Evolutionary conservation across 2,888 invertebrate species (phyloP), one percentile per base, ranked within the genome.

Genomic region (Creontiades dilutus): DNA sequence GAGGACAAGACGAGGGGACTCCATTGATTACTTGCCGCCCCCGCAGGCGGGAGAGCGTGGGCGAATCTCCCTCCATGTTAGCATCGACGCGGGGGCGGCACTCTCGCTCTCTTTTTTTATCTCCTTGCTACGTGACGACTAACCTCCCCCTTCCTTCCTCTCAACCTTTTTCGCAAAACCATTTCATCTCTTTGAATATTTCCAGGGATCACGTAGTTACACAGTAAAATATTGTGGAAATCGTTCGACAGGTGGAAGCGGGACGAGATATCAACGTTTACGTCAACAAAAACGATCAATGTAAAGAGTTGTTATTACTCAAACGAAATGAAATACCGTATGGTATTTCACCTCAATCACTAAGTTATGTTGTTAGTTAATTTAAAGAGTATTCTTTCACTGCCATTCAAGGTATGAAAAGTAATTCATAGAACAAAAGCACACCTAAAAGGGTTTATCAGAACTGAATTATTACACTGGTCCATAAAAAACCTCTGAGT

Each of bases 21-120:
- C 84, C 84, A 84, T 84, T 84, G 84, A 84, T 84, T 52, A 84
- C 84, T 84, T 84, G 84, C 84, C 55, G 84, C 84, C 84, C 84
- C 84, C 55, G 55, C 55, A 55, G 84, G n/a, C 37, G 81, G 27
- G 55, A 84, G 23, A n/a, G 84, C 84, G 84, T 84, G 48, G 84
- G 84, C 84, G 84, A 84, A 52, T 27, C 48, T 27, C 84, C 84
- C 55, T 52, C 84, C 84, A 84, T 84, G 52, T 84, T 55, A 47
- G 5, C 46, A 12, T n/a, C 14, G n/a, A 12, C n/a, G 81, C 81
- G 81, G 81, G 81, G 81, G 81, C 81, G 81, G 47, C 48, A 9
- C 11, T 13, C 23, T 3, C 11, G 4, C 12, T 9, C 27, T 14
- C 76, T 3, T 23, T 76, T 76, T 76, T 27, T 27, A 76, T 76